Evolutionary conservation across 2,113 vertebrate genomes (phyloP), one percentile per base, ranked within the genome.

Genomic region (Rhea americana): DNA sequence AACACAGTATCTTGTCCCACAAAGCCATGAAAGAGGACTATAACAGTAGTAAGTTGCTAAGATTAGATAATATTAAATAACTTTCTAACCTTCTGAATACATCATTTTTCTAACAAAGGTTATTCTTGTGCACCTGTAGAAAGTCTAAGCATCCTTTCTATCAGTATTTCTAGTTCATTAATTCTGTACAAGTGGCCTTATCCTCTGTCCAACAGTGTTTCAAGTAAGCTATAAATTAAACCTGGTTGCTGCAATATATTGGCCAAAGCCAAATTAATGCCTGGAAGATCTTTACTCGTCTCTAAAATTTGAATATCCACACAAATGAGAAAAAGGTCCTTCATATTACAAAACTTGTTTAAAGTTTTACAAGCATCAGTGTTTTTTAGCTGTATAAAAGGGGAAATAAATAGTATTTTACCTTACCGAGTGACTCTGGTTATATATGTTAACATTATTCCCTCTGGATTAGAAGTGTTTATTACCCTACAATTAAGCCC

Each of bases 21-120:
- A 82, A 43, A 65, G 21, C 47, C 32, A 78, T 66, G 18, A 65
- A 77, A 70, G 11, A 87, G 16, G 1, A 62, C 13, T 39, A 37
- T 10, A 48, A 14, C 4, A 24, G 37, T 51, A 58, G 1, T 0
- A 1, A 66, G 2, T 67, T 82, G 58, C 25, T 53, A 62, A 63
- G 14, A 82, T 13, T 13, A 51, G 37, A 41, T 21, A 61, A 45
- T 39, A 82, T 10, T 56, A 61, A 77, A 77, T 43, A 58, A 6
- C 16, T 16, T 19, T 70, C 72, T 43, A 58, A 6, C 16, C 13
- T 19, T 70, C 72, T 82, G 1, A 82, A 58, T 5, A 58, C 35
- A 25, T 0, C 0, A 4, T 80, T 88, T 62, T 67, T 9, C 17
- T 51, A 55, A 6, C 4, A 47, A 50, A 50, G 1, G 3, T 20